Percentiles rank a stretch among this genome's conserved stretches.
Conservation (phyloP, 1,140 invertebrate genomes). For the Sinonovacula constricta region DNA sequence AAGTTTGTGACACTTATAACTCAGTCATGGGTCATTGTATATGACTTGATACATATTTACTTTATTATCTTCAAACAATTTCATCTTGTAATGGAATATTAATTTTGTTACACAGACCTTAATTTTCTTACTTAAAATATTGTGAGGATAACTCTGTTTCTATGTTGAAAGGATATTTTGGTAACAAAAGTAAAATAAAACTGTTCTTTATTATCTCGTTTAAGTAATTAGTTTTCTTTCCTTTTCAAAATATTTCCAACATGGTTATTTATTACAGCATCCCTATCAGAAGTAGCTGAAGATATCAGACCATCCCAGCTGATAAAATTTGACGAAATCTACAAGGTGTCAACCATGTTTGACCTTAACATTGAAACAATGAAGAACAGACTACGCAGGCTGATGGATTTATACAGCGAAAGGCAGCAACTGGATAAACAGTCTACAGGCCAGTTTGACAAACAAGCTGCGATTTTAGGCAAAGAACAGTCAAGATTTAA, state of each 20-base stretch:
- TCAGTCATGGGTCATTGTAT: no score
- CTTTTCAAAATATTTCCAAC: neutral
- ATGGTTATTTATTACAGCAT: constrained; percentile 59
- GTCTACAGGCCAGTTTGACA: neutral
- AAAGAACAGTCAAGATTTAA: no score
- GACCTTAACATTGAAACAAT: constrained; percentile 60
- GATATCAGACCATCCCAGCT: constrained; percentile 84
- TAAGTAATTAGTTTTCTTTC: neutral
- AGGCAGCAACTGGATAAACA: constrained; percentile 7
- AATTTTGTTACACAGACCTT: neutral
- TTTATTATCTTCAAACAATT: no score
- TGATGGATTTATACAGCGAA: constrained; percentile 69
- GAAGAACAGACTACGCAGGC: constrained; percentile 66
- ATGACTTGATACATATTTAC: no score
- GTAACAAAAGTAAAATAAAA: neutral
- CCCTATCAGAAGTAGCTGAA: constrained; percentile 80
- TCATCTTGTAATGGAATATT: neutral
- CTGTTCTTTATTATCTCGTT: neutral
- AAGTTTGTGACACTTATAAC: no score
- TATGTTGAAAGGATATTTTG: neutral
- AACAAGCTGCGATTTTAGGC: neutral
- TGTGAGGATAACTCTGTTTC: neutral
- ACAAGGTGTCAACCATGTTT: constrained; percentile 76
- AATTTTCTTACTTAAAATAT: neutral
- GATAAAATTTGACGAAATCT: constrained; percentile 85